A percentile compares a stretch with the other conserved stretches of the same genome.
These are phyloP conservation scores for Micronisus gabar DNA, from an alignment of 2,113 vertebrate genomes.

Conservation along the genomic window DNA sequence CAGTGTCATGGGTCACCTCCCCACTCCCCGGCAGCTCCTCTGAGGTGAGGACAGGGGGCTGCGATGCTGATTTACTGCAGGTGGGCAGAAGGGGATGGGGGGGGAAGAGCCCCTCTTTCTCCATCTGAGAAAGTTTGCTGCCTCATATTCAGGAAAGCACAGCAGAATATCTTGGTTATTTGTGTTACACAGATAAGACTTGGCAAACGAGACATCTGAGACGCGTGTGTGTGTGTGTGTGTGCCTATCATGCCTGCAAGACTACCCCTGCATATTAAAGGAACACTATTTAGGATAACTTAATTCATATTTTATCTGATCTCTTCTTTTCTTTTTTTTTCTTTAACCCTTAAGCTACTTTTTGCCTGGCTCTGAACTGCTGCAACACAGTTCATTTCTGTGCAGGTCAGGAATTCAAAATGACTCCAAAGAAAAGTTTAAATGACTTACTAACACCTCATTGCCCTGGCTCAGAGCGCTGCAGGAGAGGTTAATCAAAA, in stretches of 20 bases:
- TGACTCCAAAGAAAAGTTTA: not conserved
- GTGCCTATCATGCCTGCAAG: not conserved
- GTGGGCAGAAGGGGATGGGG: not conserved
- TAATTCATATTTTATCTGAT: not conserved
- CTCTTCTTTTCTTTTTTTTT: not conserved
- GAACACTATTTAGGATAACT: not conserved
- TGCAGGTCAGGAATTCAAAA: not conserved
- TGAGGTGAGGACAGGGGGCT: not conserved
- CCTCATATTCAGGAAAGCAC: not conserved
- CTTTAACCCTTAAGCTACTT: not conserved
- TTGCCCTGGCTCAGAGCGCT: not conserved
- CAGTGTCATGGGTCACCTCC: not conserved
- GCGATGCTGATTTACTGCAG: fast-evolving
- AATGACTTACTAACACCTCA: not conserved
- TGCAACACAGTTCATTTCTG: not conserved
- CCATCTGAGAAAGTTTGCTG: not conserved
- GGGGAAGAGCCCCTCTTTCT: not conserved
- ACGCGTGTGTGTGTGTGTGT: no score
- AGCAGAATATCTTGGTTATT: not conserved
- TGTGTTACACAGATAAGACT: not conserved
- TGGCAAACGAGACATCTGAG: not conserved
- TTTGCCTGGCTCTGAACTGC: not conserved
- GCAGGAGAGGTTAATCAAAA: not conserved
- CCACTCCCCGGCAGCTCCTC: not conserved
- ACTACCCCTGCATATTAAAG: not conserved